A percentile compares a stretch with the other conserved stretches of the same genome.
phyloP scores from a whole-genome alignment of 2,797 vertebrate species.

The Enteromius unitaeniatus region DNA sequence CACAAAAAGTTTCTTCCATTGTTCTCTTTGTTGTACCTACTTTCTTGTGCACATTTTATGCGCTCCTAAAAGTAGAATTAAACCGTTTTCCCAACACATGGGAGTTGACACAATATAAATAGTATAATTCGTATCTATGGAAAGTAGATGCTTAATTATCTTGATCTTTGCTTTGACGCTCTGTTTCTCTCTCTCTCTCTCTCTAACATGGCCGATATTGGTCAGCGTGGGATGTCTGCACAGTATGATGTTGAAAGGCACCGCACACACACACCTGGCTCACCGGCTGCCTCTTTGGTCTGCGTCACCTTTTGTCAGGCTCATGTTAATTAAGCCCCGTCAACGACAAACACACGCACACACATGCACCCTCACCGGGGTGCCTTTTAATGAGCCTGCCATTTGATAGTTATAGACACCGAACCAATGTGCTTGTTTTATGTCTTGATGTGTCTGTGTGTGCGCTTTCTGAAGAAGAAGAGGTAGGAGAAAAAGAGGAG shows the following conservation, averaged over 20 bases:
- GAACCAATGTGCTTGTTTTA: conserved; percentile 70
- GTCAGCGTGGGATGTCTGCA: conserved; percentile 66
- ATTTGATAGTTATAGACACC: conserved; percentile 83
- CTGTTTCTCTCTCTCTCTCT: neutral
- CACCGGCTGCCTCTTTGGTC: conserved; percentile 81
- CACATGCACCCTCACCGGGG: conserved; percentile 73
- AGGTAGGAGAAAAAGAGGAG: conserved; percentile 59
- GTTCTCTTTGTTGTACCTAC: conserved; percentile 14
- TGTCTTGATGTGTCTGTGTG: conserved; percentile 64
- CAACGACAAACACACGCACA: conserved; percentile 68
- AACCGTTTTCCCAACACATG: conserved; percentile 1
- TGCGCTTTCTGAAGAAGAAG: conserved; percentile 52
- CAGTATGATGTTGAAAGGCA: conserved; percentile 77
- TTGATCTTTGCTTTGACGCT: conserved; percentile 36
- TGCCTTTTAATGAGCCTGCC: conserved; percentile 79
- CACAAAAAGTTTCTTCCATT: conserved; percentile 7
- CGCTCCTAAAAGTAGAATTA: conserved; percentile 22
- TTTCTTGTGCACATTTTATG: conserved; percentile 5
- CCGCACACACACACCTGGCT: conserved; percentile 79
- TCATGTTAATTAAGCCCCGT: conserved; percentile 83
- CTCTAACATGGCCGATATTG: conserved; percentile 62
- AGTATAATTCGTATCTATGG: conserved; percentile 22
- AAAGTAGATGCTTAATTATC: conserved; percentile 51
- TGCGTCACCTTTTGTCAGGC: conserved; percentile 83
- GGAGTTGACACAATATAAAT: conserved; percentile 29